Conservation (phyloP, 2,113 vertebrate species). For the Butorides virescens region DNA sequence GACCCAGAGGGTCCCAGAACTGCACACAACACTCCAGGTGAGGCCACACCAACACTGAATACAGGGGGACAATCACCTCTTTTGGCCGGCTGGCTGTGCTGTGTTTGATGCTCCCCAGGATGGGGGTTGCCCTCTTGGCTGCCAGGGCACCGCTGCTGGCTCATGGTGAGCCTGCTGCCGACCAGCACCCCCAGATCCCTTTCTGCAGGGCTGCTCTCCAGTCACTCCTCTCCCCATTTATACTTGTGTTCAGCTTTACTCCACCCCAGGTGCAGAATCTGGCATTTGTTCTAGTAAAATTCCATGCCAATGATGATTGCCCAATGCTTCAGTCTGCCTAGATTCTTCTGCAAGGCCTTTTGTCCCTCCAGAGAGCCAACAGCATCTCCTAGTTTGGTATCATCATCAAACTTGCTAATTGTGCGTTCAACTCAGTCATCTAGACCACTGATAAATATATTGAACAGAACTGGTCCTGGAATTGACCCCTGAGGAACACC, state of each 20-base stretch:
- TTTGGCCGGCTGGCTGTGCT: neutral
- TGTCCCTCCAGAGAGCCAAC: neutral
- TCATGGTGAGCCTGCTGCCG: fast-evolving
- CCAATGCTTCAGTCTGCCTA: neutral
- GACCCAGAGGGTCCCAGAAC: too few species aligned
- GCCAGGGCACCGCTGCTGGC: neutral
- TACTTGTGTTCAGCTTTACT: neutral
- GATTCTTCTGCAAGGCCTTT: neutral
- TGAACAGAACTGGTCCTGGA: neutral
- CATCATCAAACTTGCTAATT: neutral
- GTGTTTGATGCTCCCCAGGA: neutral
- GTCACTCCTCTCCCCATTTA: neutral
- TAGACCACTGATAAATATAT: too few species aligned
- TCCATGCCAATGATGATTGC: too few species aligned
- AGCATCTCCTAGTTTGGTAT: neutral
- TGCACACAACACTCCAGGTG: too few species aligned
- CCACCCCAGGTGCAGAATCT: neutral
- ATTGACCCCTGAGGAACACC: neutral
- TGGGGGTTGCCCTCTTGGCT: neutral
- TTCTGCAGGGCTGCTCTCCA: neutral
- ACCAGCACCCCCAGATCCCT: neutral
- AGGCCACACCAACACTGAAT: fast-evolving
- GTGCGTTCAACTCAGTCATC: neutral
- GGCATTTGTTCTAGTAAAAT: neutral
- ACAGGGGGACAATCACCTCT: fast-evolving